Conservation (phyloP, 2,888 invertebrate species). For the Fabriciana adippe region DNA sequence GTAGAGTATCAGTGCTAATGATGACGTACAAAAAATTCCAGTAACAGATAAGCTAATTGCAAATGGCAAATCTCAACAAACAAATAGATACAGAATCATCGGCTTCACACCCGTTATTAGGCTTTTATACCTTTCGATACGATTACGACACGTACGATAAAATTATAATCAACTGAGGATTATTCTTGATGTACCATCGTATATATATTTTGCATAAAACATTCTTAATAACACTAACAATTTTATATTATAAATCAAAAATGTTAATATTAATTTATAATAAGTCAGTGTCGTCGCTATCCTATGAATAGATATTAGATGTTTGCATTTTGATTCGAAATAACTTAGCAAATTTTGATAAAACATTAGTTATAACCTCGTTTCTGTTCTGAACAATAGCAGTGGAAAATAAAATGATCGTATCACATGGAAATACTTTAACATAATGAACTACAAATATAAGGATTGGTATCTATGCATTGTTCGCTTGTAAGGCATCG, state of each 20-base stretch:
- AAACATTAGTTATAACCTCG: slow-evolving; percentile 11
- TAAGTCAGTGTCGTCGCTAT: too few species aligned
- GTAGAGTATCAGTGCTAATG: slow-evolving; percentile 25
- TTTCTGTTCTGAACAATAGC: slow-evolving; percentile 12
- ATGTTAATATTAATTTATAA: too few species aligned
- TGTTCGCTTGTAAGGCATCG: slow-evolving; percentile 28
- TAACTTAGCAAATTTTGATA: slow-evolving; percentile 8
- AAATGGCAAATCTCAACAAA: slow-evolving; percentile 52
- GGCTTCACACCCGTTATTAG: slow-evolving; percentile 46
- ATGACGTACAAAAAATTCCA: slow-evolving; percentile 21
- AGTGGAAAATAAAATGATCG: slow-evolving; percentile 17
- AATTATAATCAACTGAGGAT: not conserved
- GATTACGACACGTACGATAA: slow-evolving; percentile 13
- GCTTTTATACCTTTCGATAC: slow-evolving; percentile 36
- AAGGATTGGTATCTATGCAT: slow-evolving; percentile 17
- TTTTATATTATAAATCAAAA: too few species aligned
- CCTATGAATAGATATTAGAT: not conserved
- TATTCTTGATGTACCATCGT: not conserved
- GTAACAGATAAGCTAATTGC: slow-evolving; percentile 67
- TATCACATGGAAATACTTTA: slow-evolving; percentile 14
- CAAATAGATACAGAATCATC: slow-evolving; percentile 59
- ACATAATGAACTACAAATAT: slow-evolving; percentile 22
- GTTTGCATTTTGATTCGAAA: not conserved
- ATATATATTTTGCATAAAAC: too few species aligned
- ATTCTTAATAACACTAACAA: too few species aligned